phyloP scores from a whole-genome alignment of 2,797 vertebrate genomes.

The Megaceryle alcyon region DNA sequence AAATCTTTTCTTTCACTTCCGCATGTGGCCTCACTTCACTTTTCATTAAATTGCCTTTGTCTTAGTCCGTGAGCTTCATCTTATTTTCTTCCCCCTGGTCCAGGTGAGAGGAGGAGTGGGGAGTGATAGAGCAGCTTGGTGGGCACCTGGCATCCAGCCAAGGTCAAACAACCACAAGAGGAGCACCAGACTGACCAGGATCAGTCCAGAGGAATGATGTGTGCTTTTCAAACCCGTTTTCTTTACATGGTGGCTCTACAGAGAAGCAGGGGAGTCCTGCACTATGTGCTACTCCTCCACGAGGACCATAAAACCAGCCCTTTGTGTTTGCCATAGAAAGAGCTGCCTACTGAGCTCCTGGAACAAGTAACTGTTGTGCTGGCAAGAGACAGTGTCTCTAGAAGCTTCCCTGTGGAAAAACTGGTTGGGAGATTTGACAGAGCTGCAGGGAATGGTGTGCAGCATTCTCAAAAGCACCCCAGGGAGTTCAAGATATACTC shows the following conservation, averaged over 20 bases:
- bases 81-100: too few relatives aligned
- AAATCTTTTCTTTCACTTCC: too few relatives aligned
- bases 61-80: too few relatives aligned
- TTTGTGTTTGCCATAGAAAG: rapidly evolving
- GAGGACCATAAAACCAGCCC: neutral
- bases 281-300: neutral
- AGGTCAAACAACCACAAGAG: neutral
- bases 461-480: neutral
- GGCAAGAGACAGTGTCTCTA: neutral
- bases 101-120: too few relatives aligned
- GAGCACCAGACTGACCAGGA: rapidly evolving
- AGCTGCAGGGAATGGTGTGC: neutral
- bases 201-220: neutral
- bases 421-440: neutral
- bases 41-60: too few relatives aligned
- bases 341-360: neutral
- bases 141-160: too few relatives aligned
- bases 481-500: neutral
- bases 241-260: neutral
- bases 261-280: neutral
- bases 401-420: neutral
- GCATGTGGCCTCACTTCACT: too few relatives aligned
- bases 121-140: too few relatives aligned
- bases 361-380: neutral
- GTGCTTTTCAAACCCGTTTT: neutral